These are phyloP conservation scores for Porites cylindrica DNA, from an alignment of 92 coral and sea anemone genomes.

Conservation along the genomic window DNA sequence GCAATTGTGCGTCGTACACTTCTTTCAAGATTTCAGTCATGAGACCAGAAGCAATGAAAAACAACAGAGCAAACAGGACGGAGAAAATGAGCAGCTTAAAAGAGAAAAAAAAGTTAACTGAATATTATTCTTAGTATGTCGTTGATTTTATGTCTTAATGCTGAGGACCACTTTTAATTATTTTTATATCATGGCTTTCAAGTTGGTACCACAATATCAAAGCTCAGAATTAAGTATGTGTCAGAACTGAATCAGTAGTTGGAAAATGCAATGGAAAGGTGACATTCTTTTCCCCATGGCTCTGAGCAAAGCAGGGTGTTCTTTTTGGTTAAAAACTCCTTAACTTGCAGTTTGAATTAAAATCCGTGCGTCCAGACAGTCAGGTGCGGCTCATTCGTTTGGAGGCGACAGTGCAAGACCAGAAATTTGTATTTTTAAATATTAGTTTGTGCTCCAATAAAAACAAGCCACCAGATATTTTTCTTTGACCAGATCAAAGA, in stretches of 20 bases:
- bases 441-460: too few relatives aligned
- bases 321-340: constrained; percentile 15
- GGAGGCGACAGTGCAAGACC: constrained; percentile 3
- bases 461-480: neutral
- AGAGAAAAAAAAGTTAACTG: neutral
- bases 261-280: too few relatives aligned
- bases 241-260: too few relatives aligned
- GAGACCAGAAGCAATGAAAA: constrained; percentile 17
- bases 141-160: neutral
- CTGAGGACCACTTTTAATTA: too few relatives aligned
- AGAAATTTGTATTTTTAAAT: neutral
- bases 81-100: constrained; percentile 27
- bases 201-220: too few relatives aligned
- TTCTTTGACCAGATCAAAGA: neutral
- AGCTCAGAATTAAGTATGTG: too few relatives aligned
- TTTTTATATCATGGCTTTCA: too few relatives aligned
- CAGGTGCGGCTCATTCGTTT: too few relatives aligned
- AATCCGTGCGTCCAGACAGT: neutral
- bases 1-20: neutral
- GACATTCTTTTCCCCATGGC: constrained; percentile 17
- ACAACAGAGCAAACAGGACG: constrained; percentile 14
- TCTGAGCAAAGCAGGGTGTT: constrained; percentile 48
- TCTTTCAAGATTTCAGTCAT: constrained; percentile 6
- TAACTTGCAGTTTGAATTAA: constrained; percentile 44
- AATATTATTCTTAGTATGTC: neutral